Evolutionary conservation across 2,797 vertebrate genomes (phyloP), one percentile per base, ranked within the genome.

Genomic region (Cyprinodon diabolis): DNA sequence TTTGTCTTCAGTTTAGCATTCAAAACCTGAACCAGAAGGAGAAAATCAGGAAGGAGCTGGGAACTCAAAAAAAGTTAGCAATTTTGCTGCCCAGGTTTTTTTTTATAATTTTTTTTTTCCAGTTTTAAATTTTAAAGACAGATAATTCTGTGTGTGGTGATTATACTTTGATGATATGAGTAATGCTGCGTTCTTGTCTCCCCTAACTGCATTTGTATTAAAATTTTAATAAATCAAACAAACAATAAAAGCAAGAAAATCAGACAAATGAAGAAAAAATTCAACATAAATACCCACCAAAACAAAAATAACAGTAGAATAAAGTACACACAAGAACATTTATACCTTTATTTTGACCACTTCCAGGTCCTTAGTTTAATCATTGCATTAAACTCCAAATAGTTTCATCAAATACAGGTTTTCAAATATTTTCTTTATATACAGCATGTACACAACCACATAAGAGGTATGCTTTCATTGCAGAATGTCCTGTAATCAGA

Each of bases 401-500:
- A 8, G 40, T 43, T 5, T n/a, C n/a, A n/a, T n/a, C n/a, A 43
- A 0, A 3, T 60, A 54, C 17, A 25, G 30, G 30, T 14, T 51
- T 71, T 71, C 43, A 40, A 19, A 1, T 45, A 19, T 49, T 1
- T 6, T 54, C 51, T 48, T 51, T 70, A 51, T 66, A 68, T 47
- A 70, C 51, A 54, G 56, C 25, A 40, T 60, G 76, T 70, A 75
- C 57, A 63, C 74, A 70, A 47, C 68, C 68, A 8, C 62, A 25
- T 1, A 23, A 43, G n/a, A 74, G 72, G 23, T 62, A 76, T 68
- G 78, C 66, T 81, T 86, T 79, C 45, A 72, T 79, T 63, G 25
- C 23, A 66, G 68, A 63, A 23, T 87, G 85, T 89, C 76, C 86
- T 83, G 86, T 70, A 86, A 86, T 84, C 73, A 51, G 45, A 56